phyloP scores from a whole-genome alignment of 1,140 invertebrate species.

The Diprion similis region DNA sequence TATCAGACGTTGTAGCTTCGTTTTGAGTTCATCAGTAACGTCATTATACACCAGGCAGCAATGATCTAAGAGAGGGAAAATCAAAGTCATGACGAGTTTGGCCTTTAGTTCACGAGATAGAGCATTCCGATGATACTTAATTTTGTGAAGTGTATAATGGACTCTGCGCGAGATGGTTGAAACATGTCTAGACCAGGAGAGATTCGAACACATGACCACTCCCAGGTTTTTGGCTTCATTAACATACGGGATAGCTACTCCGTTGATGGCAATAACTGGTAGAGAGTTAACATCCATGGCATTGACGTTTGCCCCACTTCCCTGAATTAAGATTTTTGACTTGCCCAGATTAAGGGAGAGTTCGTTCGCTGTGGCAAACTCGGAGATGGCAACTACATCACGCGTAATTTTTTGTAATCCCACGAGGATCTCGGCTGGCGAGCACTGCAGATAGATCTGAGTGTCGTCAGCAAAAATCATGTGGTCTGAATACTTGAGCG shows the following conservation, averaged over 20 bases:
- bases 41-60: background rate
- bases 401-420: background rate
- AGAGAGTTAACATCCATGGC: background rate
- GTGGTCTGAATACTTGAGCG: background rate
- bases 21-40: background rate
- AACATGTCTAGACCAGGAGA: conserved; percentile 16
- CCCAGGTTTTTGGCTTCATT: conserved; percentile 12
- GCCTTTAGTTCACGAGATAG: background rate
- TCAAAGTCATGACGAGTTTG: background rate
- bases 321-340: background rate
- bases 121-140: conserved; percentile 15
- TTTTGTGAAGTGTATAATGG: conserved; percentile 13
- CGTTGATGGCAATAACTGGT: background rate
- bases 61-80: conserved; percentile 9
- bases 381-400: conserved; percentile 10
- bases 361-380: background rate
- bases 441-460: conserved; percentile 7
- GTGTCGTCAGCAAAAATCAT: conserved; percentile 16
- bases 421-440: background rate
- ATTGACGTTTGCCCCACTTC: background rate
- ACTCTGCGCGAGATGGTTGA: conserved; percentile 3
- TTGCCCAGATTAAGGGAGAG: background rate
- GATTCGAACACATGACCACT: background rate
- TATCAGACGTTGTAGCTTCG: background rate
- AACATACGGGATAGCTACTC: background rate